These are phyloP conservation scores for Sinocyclocheilus maitianheensis DNA, from an alignment of 2,113 vertebrate species.

Conservation along the genomic window DNA sequence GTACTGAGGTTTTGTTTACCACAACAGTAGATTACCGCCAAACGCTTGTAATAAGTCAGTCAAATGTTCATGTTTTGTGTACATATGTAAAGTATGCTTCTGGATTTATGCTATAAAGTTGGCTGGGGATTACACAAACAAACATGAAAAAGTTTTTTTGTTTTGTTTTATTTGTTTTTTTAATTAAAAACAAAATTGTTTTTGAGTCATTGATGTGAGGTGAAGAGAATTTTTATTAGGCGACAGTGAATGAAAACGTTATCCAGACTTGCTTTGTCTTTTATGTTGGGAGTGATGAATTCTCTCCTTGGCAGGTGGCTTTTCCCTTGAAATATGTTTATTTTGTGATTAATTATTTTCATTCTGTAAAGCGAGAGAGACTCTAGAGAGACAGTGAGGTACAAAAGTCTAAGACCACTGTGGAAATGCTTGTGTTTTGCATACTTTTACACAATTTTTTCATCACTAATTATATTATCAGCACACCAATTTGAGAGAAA, in stretches of 20 bases:
- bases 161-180: too few relatives aligned
- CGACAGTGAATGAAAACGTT: background rate
- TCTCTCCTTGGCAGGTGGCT: background rate
- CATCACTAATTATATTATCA: background rate
- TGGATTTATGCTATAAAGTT: background rate
- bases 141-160: background rate
- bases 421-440: background rate
- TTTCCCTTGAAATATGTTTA: background rate
- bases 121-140: background rate
- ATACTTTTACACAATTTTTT: background rate
- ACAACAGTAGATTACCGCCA: too few relatives aligned
- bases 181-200: background rate
- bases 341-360: background rate
- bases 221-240: constrained; percentile 3
- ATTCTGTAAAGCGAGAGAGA: background rate
- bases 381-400: background rate
- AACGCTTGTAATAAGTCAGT: too few relatives aligned
- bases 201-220: background rate
- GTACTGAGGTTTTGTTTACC: too few relatives aligned
- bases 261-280: background rate
- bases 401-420: background rate
- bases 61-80: too few relatives aligned
- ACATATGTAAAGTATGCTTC: too few relatives aligned
- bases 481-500: background rate
- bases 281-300: constrained; percentile 4